phyloP scores from a whole-genome alignment of 1,140 invertebrate species.

The Pachypeltis micranthus region DNA sequence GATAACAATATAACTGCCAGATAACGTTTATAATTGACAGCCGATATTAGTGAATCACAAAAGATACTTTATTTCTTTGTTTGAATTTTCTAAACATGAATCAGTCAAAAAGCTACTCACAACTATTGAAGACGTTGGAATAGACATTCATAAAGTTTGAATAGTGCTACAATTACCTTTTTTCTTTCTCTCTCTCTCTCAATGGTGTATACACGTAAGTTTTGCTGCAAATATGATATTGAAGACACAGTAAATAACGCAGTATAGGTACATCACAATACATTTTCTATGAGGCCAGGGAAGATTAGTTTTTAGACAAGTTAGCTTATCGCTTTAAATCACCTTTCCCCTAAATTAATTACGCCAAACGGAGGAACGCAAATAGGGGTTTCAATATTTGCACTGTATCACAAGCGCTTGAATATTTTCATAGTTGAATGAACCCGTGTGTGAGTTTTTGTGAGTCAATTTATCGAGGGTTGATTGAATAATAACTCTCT shows the following conservation, averaged over 20 bases:
- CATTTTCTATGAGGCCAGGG: constrained; percentile 1
- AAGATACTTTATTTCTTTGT: background rate
- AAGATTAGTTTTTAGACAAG: background rate
- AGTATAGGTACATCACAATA: constrained; percentile 6
- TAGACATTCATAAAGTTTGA: constrained; percentile 8
- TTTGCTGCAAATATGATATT: background rate
- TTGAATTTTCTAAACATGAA: constrained; percentile 1
- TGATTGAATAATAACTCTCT: too few relatives aligned
- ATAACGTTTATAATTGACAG: constrained; percentile 3
- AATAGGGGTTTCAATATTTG: too few relatives aligned
- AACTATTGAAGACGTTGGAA: background rate
- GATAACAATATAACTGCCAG: constrained; percentile 1
- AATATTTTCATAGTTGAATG: too few relatives aligned
- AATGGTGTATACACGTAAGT: background rate
- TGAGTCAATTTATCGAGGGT: too few relatives aligned
- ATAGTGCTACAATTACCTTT: constrained; percentile 1
- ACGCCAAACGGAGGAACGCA: too few relatives aligned
- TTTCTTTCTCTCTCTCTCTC: background rate
- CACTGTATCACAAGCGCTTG: too few relatives aligned
- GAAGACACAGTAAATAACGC: constrained; percentile 9
- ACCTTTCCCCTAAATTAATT: too few relatives aligned
- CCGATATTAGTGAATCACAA: background rate
- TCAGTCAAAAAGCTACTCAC: background rate
- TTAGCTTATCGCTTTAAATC: too few relatives aligned
- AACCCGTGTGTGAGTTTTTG: too few relatives aligned